These are phyloP conservation scores for Drosophila gunungcola DNA, from an alignment of 1,140 invertebrate species.

Conservation along the genomic window DNA sequence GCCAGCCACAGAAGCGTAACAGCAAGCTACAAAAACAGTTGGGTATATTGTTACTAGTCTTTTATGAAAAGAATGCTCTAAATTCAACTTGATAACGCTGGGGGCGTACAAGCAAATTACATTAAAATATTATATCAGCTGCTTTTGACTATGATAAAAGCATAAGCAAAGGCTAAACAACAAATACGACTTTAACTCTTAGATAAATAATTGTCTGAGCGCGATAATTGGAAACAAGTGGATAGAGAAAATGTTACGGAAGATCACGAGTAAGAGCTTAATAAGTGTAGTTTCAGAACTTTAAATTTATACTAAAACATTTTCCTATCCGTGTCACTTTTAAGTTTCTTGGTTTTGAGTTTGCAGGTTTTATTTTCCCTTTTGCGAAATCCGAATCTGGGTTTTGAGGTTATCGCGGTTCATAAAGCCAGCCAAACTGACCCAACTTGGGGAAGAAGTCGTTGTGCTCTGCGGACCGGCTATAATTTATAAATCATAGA, in stretches of 20 bases:
- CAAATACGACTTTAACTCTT: slow-evolving; percentile 11
- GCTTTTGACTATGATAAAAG: slow-evolving; percentile 24
- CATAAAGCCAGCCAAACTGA: slow-evolving; percentile 17
- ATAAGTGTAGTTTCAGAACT: not conserved
- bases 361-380: slow-evolving; percentile 6
- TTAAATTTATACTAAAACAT: not conserved
- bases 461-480: slow-evolving; percentile 23
- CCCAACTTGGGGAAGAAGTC: slow-evolving; percentile 26
- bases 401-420: slow-evolving; percentile 48
- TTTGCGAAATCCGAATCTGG: slow-evolving; percentile 31
- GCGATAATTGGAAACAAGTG: slow-evolving; percentile 31
- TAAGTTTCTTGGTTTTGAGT: not conserved
- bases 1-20: slow-evolving; percentile 62
- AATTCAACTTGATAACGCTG: slow-evolving; percentile 13
- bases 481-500: slow-evolving; percentile 45
- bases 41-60: slow-evolving; percentile 47
- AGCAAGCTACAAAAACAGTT: slow-evolving; percentile 52
- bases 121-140: slow-evolving; percentile 71
- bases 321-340: not conserved
- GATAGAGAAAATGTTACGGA: not conserved
- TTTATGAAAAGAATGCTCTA: slow-evolving; percentile 21
- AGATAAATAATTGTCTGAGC: slow-evolving; percentile 38
- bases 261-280: slow-evolving; percentile 9
- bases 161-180: slow-evolving; percentile 22
- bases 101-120: slow-evolving; percentile 16